Evolutionary conservation across 35 echinoderm and acorn worm species (phyloP), one percentile per base, ranked within the genome.

Genomic region (Patiria miniata): DNA sequence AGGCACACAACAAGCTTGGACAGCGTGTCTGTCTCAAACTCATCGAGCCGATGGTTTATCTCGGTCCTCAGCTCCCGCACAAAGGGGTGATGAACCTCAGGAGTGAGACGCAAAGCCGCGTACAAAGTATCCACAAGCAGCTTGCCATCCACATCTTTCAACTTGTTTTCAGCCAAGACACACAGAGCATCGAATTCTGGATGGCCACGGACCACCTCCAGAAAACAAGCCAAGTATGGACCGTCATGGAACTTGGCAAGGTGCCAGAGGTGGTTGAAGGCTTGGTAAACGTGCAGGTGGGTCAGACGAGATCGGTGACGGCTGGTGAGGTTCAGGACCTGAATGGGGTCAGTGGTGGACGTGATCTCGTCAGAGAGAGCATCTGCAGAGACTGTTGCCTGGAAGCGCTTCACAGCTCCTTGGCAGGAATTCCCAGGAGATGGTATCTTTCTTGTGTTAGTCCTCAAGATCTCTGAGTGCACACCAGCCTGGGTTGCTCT

Each of bases 1-100:
- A 93, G 61, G 37, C 87, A 89, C 5, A 90, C 95, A 40, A 86
- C 95, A 42, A 97, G 60, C 80, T 87, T 97, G 23, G 95, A 93
- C 19, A 97, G 84, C 50, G 90, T 81, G 39, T 83, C 40, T 39
- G 83, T 82, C 15, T 58, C 51, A 36, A 97, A 59, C 39, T 77
- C 17, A 15, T 81, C 77, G 9, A 93, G 57, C 78, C 95, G 40
- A 28, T 40, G 40, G 1, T 86, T 22, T 5, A 60, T 68, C 52
- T 90, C 91, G 34, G 36, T 87, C 9, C 92, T 81, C 8, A 97
- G 79, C 69, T 93, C 90, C 79, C 79, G 15, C 8, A 97, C 60
- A 36, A 93, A 65, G 6, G 84, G 82, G 68, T 93, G 83, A 6
- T 57, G 61, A 29, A 37, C 40, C 39, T 90, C 69, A 2, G 60